These are phyloP conservation scores for Hypotaenidia philippensis DNA, from an alignment of 2,797 vertebrate genomes.

Conservation along the genomic window DNA sequence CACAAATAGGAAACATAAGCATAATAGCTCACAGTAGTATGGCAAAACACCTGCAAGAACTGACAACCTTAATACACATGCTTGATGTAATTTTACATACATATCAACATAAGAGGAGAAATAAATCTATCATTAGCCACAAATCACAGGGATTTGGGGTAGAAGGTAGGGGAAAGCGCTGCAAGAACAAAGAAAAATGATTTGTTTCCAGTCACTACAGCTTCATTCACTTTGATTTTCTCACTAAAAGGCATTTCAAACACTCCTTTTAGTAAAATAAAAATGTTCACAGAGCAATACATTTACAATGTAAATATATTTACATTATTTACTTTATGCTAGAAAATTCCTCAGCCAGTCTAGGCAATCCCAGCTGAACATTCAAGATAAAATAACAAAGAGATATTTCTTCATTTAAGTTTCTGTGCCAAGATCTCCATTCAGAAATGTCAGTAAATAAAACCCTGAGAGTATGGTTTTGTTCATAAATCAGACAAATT, in stretches of 20 bases:
- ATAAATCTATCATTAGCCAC: background rate
- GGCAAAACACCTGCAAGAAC: background rate
- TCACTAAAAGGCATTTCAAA: constrained; percentile 7
- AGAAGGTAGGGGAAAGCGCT: background rate
- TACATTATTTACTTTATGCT: background rate
- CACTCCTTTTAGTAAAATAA: constrained; percentile 8
- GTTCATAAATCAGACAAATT: background rate
- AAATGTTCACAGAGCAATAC: background rate
- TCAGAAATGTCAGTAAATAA: background rate
- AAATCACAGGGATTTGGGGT: background rate
- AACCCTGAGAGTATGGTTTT: background rate
- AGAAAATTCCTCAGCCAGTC: background rate
- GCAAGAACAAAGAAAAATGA: background rate
- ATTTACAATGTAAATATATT: background rate
- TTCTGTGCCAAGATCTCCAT: background rate
- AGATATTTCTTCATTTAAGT: background rate
- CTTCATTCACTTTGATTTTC: background rate
- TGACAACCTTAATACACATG: background rate
- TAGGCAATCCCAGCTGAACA: background rate
- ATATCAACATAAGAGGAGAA: background rate
- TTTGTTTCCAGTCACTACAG: background rate
- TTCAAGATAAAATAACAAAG: background rate
- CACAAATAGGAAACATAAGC: background rate
- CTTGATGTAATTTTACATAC: background rate
- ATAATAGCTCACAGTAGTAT: background rate